These are phyloP conservation scores for Sceliomorpha sp. DNA, from an alignment of 2,888 invertebrate genomes.

Conservation along the genomic window DNA sequence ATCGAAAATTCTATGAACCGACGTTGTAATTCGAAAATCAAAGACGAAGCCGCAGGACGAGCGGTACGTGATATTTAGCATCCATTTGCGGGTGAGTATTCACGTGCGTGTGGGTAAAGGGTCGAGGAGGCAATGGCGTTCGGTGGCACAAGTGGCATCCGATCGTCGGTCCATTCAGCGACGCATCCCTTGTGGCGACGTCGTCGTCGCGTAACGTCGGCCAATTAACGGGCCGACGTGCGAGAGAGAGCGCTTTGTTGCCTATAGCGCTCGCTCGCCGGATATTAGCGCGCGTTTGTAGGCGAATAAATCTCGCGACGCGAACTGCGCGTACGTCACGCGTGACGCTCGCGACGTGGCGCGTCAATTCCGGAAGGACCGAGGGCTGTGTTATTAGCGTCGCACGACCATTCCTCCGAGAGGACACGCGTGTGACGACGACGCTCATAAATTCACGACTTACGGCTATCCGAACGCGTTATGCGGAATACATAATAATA, in stretches of 20 bases:
- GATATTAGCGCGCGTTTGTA: slow-evolving; percentile 53
- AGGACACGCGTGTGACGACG: slow-evolving; percentile 58
- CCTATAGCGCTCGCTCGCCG: slow-evolving; percentile 39
- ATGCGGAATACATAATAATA: slow-evolving; percentile 60
- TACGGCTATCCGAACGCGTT: slow-evolving; percentile 58
- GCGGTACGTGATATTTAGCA: too few species aligned
- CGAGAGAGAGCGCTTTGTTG: slow-evolving; percentile 42
- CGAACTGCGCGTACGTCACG: slow-evolving; percentile 38
- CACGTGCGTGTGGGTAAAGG: neutral
- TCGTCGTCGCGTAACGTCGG: slow-evolving; percentile 28
- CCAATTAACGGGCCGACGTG: slow-evolving; percentile 40
- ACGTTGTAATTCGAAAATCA: too few species aligned
- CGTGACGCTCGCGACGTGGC: slow-evolving; percentile 33
- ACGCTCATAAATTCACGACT: slow-evolving; percentile 63
- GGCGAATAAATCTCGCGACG: slow-evolving; percentile 20
- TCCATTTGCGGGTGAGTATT: neutral
- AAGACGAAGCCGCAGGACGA: too few species aligned
- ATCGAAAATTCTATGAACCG: too few species aligned
- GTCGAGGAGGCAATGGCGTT: slow-evolving; percentile 16
- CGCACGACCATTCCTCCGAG: slow-evolving; percentile 54
- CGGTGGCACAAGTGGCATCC: slow-evolving; percentile 22
- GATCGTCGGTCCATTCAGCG: slow-evolving; percentile 37
- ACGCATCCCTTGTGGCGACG: slow-evolving; percentile 38
- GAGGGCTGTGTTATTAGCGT: slow-evolving; percentile 45
- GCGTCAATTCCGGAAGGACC: slow-evolving; percentile 50